A percentile compares a stretch with the other conserved stretches of the same genome.
Evolutionary conservation across 2,797 vertebrate genomes (phyloP).

Genomic region (Sebastes matsubarae): DNA sequence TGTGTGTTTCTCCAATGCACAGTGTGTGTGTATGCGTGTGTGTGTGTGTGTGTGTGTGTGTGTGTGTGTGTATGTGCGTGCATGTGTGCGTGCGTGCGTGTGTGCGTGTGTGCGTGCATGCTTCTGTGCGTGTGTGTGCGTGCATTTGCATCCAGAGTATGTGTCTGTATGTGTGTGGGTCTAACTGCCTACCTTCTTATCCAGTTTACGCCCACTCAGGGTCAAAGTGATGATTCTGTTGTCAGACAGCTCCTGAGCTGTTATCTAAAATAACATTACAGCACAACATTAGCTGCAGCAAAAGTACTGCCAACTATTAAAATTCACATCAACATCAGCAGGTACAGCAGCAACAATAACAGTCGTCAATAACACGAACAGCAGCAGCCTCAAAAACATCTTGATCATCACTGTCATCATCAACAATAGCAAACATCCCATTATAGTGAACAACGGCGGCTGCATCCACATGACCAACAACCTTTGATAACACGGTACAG

Average conservation of each 20-base stretch:
- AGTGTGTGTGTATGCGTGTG: background rate
- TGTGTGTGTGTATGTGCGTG: background rate
- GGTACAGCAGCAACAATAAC: background rate
- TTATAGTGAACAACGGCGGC: background rate
- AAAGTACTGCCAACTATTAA: slow-evolving; percentile 13
- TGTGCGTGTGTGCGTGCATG: background rate
- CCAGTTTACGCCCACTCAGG: slow-evolving; percentile 94
- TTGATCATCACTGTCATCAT: background rate
- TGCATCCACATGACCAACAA: background rate
- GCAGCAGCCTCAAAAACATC: background rate
- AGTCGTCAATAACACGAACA: background rate
- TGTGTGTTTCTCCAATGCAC: background rate
- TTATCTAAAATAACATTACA: slow-evolving; percentile 84
- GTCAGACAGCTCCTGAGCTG: slow-evolving; percentile 96
- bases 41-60: background rate
- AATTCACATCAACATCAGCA: background rate
- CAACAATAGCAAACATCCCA: background rate
- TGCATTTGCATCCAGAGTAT: slow-evolving; percentile 87
- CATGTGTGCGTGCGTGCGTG: background rate
- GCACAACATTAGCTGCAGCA: slow-evolving; percentile 33
- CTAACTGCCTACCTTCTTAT: slow-evolving; percentile 91
- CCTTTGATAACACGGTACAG: background rate
- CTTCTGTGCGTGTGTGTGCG: slow-evolving; percentile 3
- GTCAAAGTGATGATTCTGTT: slow-evolving; percentile 97
- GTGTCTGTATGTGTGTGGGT: slow-evolving; percentile 16